Conservation (phyloP, 1,140 invertebrate genomes). For the Zaprionus nigranus region DNA sequence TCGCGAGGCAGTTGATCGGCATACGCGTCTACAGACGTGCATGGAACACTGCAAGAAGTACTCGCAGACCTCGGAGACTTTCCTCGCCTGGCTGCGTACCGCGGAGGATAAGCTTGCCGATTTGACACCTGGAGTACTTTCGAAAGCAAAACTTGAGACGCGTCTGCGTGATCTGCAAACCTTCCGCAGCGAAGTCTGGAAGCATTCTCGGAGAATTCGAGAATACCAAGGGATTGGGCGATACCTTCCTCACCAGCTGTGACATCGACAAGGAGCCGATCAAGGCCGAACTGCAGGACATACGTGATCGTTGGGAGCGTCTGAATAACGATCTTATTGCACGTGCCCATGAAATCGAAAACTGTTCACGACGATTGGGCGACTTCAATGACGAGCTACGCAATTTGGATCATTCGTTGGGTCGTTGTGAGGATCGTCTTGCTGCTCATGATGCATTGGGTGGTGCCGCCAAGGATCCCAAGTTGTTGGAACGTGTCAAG, state of each 20-base stretch:
- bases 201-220: constrained; percentile 96
- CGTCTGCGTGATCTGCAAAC: constrained; percentile 95
- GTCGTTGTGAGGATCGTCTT: constrained; percentile 94
- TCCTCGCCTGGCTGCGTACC: constrained; percentile 94
- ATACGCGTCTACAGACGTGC: constrained; percentile 94
- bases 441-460: constrained; percentile 92
- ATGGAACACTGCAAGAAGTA: constrained; percentile 97
- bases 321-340: constrained; percentile 91
- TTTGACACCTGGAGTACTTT: constrained; percentile 92
- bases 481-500: constrained; percentile 93
- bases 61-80: constrained; percentile 92
- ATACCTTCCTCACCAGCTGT: constrained; percentile 93
- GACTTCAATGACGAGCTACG: constrained; percentile 94
- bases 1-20: constrained; percentile 92
- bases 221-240: constrained; percentile 92
- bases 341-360: constrained; percentile 92
- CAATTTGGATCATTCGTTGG: constrained; percentile 92
- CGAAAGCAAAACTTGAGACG: constrained; percentile 93
- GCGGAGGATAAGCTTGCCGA: constrained; percentile 93
- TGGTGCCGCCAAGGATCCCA: constrained; percentile 91
- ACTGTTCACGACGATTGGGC: constrained; percentile 91
- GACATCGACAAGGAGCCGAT: constrained; percentile 96
- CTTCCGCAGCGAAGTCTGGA: constrained; percentile 96
- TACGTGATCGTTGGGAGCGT: constrained; percentile 95
- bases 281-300: constrained; percentile 90